Evolutionary conservation across 1,140 invertebrate species (phyloP), one percentile per base, ranked within the genome.

Genomic region (Leptinotarsa lineolata): DNA sequence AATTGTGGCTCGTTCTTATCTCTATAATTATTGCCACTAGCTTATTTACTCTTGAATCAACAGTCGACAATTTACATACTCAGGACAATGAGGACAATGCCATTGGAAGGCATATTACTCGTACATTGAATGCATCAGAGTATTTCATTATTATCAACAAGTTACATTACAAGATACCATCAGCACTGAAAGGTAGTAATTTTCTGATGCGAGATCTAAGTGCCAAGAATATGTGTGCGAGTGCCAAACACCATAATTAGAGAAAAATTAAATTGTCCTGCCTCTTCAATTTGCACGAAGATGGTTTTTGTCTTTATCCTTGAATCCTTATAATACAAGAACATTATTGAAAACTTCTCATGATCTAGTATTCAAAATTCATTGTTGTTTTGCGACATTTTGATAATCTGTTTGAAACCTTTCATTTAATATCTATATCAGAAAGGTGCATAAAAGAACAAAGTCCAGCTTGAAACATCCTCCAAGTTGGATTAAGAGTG

Each of bases 91-190:
- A 6, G 48, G 48, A 54, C 48, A 54, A 54, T 13, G 48, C 15
- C 48, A 54, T 54, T 54, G n/a, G 13, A 54, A 4, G 48, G 11
- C 48, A 54, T 54, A 54, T 54, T 13, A 54, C 48, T 54, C 13
- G 48, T 54, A n/a, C 48, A 2, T 30, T 8, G n/a, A 54, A 54
- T 54, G n/a, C 48, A 54, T 54, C 48, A 54, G n/a, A 54, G 48
- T n/a, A 54, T 54, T 54, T 11, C n/a, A 54, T 54, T 54, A 54
- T 54, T 54, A 54, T 54, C 48, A 54, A 54, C 48, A 54, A 54
- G 0, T 54, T 16, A 54, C 15, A 13, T 54, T 13, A 54, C 46
- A 54, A 54, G 48, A 54, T 54, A 54, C n/a, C 15, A 54, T 54
- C 48, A n/a, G 15, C 48, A 6, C 12, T 54, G 48, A 1, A 54